A percentile compares a stretch with the other conserved stretches of the same genome.
Evolutionary conservation across 2,888 invertebrate species (phyloP).

Genomic region (Caenorhabditis drosophilae): DNA sequence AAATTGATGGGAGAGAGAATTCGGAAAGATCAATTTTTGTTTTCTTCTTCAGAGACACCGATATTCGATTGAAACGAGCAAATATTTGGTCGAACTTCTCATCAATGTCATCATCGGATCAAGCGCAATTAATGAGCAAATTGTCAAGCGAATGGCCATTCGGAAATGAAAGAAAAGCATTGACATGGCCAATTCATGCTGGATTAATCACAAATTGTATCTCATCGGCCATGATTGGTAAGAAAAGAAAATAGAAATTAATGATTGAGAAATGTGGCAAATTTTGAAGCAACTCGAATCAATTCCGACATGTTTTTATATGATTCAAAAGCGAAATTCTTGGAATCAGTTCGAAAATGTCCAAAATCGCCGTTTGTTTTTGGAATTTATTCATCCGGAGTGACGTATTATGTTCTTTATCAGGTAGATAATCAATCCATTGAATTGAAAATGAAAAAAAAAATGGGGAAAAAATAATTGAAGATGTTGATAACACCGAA

Average conservation of each 20-base stretch:
- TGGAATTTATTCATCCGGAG: slow-evolving; percentile 55
- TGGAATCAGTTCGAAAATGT: slow-evolving; percentile 49
- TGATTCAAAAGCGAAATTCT: slow-evolving; percentile 42
- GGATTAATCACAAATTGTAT: slow-evolving; percentile 46
- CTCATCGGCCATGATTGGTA: slow-evolving; percentile 50
- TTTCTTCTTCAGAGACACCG: not conserved
- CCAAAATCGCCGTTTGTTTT: slow-evolving; percentile 60
- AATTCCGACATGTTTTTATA: slow-evolving; percentile 57
- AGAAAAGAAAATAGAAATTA: slow-evolving; percentile 5
- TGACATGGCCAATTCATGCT: slow-evolving; percentile 59
- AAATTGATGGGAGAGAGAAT: no score
- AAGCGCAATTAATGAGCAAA: slow-evolving; percentile 36
- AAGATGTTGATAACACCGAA: slow-evolving; percentile 35
- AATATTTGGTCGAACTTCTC: slow-evolving; percentile 26
- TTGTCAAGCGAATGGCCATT: slow-evolving; percentile 34
- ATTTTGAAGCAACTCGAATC: slow-evolving; percentile 54
- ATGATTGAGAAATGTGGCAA: not conserved
- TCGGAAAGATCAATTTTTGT: not conserved
- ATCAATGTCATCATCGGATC: slow-evolving; percentile 40
- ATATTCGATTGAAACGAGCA: not conserved
- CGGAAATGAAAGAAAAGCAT: slow-evolving; percentile 42
- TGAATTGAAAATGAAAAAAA: no score
- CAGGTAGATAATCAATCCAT: no score
- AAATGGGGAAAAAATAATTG: not conserved
- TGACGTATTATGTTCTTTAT: slow-evolving; percentile 53